phyloP scores from a whole-genome alignment of 2,888 invertebrate species.

The Ectemnius continuus region DNA sequence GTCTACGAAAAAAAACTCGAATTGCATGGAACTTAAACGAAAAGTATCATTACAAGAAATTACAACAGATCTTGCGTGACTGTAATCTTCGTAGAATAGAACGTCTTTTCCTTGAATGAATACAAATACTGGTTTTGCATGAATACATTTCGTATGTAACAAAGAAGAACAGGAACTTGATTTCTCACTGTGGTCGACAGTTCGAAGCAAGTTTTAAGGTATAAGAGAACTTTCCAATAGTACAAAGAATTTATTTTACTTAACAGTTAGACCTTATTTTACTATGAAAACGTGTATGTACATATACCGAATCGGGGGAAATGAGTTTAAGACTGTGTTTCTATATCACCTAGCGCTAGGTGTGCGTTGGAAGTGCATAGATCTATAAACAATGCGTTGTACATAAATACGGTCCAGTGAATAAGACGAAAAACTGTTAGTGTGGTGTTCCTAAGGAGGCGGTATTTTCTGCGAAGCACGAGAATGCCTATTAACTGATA shows the following conservation, averaged over 20 bases:
- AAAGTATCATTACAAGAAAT: no score
- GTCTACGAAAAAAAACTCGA: no score
- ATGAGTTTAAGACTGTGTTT: slow-evolving; percentile 59
- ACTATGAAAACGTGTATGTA: slow-evolving; percentile 47
- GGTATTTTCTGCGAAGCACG: slow-evolving; percentile 50
- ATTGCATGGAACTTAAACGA: no score
- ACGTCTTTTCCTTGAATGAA: background rate
- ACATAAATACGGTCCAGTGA: slow-evolving; percentile 49
- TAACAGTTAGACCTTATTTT: slow-evolving; percentile 47
- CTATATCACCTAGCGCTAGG: slow-evolving; percentile 51
- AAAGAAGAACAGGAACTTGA: slow-evolving; percentile 16
- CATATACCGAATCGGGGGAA: slow-evolving; percentile 45
- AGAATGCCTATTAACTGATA: slow-evolving; percentile 39
- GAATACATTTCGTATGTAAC: slow-evolving; percentile 19
- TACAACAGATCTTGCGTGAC: no score
- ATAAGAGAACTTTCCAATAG: slow-evolving; percentile 47
- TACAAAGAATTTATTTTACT: slow-evolving; percentile 55
- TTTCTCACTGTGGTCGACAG: slow-evolving; percentile 24
- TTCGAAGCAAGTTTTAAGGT: slow-evolving; percentile 28
- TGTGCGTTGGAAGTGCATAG: slow-evolving; percentile 53
- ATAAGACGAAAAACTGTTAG: slow-evolving; percentile 53
- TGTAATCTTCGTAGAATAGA: background rate
- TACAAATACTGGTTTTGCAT: slow-evolving; percentile 12
- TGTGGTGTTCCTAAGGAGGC: slow-evolving; percentile 49
- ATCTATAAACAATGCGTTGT: slow-evolving; percentile 51